These are phyloP conservation scores for Erinaceus europaeus DNA, from an alignment of 2,113 vertebrate species.

Conservation along the genomic window DNA sequence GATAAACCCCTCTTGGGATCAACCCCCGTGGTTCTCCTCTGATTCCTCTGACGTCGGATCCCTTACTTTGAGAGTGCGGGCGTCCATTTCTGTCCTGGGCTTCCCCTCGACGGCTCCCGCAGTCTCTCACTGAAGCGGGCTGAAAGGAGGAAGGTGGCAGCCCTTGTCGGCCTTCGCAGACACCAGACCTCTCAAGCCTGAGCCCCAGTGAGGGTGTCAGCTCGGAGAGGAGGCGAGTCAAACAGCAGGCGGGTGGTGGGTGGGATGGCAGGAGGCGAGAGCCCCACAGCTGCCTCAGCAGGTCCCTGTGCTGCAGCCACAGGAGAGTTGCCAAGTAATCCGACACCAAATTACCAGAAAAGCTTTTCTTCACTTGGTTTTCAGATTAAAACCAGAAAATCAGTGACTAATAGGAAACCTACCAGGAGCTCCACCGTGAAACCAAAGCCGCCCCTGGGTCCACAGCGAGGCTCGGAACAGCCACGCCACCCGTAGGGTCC, in stretches of 20 bases:
- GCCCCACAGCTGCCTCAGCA: too few relatives aligned
- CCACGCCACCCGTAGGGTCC: fast-evolving
- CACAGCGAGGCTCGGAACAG: background rate
- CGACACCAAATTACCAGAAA: background rate
- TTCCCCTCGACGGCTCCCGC: background rate
- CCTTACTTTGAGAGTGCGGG: too few relatives aligned
- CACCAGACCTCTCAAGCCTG: background rate
- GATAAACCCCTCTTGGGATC: too few relatives aligned
- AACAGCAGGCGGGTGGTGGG: too few relatives aligned
- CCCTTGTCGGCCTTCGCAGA: background rate
- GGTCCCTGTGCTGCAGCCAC: background rate
- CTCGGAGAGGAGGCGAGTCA: background rate
- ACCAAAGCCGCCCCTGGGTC: background rate
- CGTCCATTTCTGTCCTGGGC: background rate
- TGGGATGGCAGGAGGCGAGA: too few relatives aligned
- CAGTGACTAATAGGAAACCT: background rate
- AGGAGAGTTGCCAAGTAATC: background rate
- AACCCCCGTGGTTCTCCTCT: too few relatives aligned
- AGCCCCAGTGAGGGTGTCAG: too few relatives aligned
- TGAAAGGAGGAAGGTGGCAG: background rate
- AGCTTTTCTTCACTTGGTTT: background rate
- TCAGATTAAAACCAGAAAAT: background rate
- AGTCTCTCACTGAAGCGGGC: background rate
- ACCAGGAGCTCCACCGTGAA: background rate
- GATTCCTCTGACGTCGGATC: too few relatives aligned